These are phyloP conservation scores for Triplophysa siluroides DNA, from an alignment of 2,113 vertebrate genomes.

Conservation along the genomic window DNA sequence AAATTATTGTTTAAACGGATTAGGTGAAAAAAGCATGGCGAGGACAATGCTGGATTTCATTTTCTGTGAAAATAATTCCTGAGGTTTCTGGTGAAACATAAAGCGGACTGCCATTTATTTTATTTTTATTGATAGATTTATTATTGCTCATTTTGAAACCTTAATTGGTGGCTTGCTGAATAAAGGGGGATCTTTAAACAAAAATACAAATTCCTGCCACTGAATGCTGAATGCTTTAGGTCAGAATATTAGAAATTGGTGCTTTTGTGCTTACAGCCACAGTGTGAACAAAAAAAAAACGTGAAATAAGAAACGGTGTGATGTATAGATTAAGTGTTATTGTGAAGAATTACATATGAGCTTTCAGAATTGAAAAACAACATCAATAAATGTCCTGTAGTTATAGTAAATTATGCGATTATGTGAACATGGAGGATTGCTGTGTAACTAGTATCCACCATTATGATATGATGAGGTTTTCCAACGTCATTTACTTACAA, in stretches of 20 bases:
- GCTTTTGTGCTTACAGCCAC: not conserved
- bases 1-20: no score
- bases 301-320: not conserved
- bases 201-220: conserved; percentile 13
- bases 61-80: conserved; percentile 61
- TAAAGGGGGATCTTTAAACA: conserved; percentile 55
- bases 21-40: not conserved
- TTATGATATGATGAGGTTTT: no score
- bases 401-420: not conserved
- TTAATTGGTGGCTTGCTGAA: conserved; percentile 68
- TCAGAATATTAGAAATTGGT: not conserved
- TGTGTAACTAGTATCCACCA: no score
- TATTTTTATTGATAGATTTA: no score
- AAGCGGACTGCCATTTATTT: conserved; percentile 37
- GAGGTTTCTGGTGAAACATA: conserved; percentile 61
- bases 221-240: conserved; percentile 13
- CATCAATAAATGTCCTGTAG: not conserved
- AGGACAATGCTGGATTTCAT: conserved; percentile 8
- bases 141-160: conserved; percentile 63
- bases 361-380: not conserved
- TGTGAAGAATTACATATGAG: no score
- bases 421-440: no score
- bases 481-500: no score
- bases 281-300: not conserved
- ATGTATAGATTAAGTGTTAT: no score